Evolutionary conservation across 2,888 invertebrate species (phyloP).

Genomic region (Mylabris sibirica): DNA sequence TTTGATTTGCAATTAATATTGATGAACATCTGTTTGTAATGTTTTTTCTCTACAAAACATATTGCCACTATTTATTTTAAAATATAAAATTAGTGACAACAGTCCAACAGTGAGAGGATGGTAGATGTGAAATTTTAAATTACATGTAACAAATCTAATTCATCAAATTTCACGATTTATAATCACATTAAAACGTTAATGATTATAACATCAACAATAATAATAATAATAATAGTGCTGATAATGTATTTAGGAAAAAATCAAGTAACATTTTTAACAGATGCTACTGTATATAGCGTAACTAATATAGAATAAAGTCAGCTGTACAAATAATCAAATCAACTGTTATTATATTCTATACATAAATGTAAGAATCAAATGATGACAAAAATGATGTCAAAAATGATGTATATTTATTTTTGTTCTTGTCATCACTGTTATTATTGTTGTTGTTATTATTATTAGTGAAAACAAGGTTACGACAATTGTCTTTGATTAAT

Average conservation of each 20-base stretch:
- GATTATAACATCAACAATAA: neutral
- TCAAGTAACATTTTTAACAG: constrained; percentile 10
- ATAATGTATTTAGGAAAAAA: neutral
- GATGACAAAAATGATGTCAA: neutral
- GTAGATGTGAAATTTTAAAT: constrained; percentile 8
- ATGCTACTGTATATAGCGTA: constrained; percentile 6
- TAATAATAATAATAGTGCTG: neutral
- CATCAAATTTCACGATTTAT: constrained; percentile 2
- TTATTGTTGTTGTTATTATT: neutral
- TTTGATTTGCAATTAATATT: neutral
- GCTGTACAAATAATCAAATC: constrained; percentile 20
- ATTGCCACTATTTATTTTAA: neutral
- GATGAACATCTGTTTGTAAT: constrained; percentile 12
- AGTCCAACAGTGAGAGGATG: too few relatives aligned
- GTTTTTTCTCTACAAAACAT: neutral
- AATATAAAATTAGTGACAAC: neutral
- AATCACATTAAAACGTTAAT: neutral
- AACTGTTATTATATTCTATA: constrained; percentile 11
- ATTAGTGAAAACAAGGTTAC: neutral
- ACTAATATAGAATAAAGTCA: constrained; percentile 15
- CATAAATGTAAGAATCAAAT: neutral
- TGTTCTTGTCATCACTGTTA: neutral
- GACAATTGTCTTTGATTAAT: neutral
- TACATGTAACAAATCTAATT: constrained; percentile 1
- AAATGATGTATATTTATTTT: neutral